Evolutionary conservation across 2,888 invertebrate species (phyloP).

Genomic region (Cabera pusaria): DNA sequence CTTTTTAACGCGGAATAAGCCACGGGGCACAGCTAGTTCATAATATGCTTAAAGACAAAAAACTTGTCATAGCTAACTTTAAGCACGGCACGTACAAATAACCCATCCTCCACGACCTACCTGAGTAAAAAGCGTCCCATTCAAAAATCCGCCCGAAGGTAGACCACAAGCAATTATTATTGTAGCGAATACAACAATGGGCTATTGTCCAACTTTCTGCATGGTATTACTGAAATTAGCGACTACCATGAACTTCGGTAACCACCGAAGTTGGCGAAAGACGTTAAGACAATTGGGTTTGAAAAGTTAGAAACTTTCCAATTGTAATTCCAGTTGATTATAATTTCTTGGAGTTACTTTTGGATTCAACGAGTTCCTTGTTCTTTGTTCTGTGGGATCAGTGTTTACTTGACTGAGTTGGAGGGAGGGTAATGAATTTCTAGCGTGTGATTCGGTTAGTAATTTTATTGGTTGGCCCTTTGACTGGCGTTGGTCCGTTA

Average conservation of each 20-base stretch:
- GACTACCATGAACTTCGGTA: conserved; percentile 10
- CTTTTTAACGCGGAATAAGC: too few species aligned
- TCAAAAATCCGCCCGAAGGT: conserved; percentile 46
- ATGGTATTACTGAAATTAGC: conserved; percentile 33
- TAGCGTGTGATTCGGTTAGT: too few species aligned
- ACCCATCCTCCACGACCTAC: conserved; percentile 12
- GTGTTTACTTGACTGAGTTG: too few species aligned
- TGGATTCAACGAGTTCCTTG: neutral
- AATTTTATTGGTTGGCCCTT: too few species aligned
- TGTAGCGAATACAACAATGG: conserved; percentile 48
- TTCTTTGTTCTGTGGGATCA: too few species aligned
- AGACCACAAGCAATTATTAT: conserved; percentile 47
- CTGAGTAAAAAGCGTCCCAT: conserved; percentile 35
- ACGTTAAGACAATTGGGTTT: conserved; percentile 19
- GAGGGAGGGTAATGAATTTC: too few species aligned
- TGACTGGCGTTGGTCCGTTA: too few species aligned
- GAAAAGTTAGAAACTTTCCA: conserved; percentile 12
- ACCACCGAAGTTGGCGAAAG: conserved; percentile 1
- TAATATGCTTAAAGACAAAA: too few species aligned
- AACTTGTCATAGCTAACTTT: too few species aligned
- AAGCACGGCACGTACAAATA: neutral
- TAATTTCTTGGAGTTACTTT: too few species aligned
- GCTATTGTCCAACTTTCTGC: conserved; percentile 36
- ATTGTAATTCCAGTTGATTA: too few species aligned
- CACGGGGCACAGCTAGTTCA: too few species aligned